phyloP scores from a whole-genome alignment of 2,797 vertebrate species.

The Thalassophryne amazonica region DNA sequence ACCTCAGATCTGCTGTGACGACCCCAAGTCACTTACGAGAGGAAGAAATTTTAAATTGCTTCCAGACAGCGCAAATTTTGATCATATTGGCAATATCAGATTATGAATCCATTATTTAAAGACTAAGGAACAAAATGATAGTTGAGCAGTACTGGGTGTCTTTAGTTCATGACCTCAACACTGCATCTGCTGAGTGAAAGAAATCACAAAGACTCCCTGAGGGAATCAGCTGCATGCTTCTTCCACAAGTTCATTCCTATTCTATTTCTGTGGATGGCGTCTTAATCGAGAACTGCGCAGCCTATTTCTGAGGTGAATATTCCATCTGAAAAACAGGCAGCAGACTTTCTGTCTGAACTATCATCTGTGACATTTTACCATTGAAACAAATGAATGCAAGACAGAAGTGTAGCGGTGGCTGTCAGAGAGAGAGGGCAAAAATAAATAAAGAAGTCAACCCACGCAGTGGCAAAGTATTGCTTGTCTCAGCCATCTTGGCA shows the following conservation, averaged over 20 bases:
- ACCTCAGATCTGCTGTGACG: too few species aligned
- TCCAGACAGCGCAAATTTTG: too few species aligned
- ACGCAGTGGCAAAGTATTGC: not conserved
- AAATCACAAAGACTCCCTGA: not conserved
- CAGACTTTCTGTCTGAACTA: not conserved
- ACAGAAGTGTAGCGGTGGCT: slow-evolving; percentile 7
- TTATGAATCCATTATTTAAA: too few species aligned
- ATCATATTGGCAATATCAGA: too few species aligned
- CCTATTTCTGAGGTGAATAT: not conserved
- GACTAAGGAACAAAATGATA: too few species aligned
- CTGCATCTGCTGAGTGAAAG: slow-evolving; percentile 5
- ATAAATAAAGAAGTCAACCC: not conserved
- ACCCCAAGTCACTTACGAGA: too few species aligned
- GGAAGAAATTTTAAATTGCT: too few species aligned
- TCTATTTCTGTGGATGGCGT: slow-evolving; percentile 13
- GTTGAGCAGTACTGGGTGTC: not conserved
- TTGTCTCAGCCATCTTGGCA: not conserved
- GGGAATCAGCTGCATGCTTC: not conserved
- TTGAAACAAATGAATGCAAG: not conserved
- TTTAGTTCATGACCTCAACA: not conserved
- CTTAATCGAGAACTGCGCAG: not conserved
- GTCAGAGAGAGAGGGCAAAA: too few species aligned
- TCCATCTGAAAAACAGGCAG: not conserved
- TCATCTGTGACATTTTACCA: not conserved
- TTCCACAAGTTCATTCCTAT: not conserved